Conservation (phyloP, 2,113 vertebrate species). For the Seriola dumerili region DNA sequence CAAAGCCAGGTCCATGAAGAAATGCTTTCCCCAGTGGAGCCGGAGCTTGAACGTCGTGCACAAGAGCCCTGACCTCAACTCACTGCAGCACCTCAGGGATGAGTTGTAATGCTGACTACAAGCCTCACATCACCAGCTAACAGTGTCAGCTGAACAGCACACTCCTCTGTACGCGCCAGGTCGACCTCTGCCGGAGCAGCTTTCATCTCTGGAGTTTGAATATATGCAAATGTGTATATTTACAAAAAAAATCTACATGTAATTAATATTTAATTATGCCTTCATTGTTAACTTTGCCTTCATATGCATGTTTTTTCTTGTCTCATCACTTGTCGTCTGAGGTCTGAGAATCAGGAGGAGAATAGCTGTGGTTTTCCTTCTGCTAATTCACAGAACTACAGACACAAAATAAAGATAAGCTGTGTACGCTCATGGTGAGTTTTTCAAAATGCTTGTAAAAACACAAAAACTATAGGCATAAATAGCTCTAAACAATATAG, state of each 20-base stretch:
- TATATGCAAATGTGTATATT: background rate
- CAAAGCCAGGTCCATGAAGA: background rate
- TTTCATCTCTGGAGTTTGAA: background rate
- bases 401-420: background rate
- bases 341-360: too few species aligned
- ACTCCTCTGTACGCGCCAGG: background rate
- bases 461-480: background rate
- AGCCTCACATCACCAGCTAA: background rate
- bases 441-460: background rate
- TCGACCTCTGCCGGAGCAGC: background rate
- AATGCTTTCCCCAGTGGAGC: background rate
- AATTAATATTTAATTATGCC: background rate
- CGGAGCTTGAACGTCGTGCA: background rate
- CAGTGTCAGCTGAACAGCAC: too few species aligned
- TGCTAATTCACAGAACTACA: too few species aligned
- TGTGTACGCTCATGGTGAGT: background rate
- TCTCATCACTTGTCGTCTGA: too few species aligned
- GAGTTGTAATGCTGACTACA: background rate
- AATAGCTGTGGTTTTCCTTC: background rate
- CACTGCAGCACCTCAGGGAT: background rate
- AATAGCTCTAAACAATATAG: background rate
- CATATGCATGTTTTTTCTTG: too few species aligned
- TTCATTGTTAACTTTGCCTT: background rate
- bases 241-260: background rate
- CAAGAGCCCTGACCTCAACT: background rate